phyloP scores from a whole-genome alignment of 2,797 vertebrate species.

The Lophius americanus region DNA sequence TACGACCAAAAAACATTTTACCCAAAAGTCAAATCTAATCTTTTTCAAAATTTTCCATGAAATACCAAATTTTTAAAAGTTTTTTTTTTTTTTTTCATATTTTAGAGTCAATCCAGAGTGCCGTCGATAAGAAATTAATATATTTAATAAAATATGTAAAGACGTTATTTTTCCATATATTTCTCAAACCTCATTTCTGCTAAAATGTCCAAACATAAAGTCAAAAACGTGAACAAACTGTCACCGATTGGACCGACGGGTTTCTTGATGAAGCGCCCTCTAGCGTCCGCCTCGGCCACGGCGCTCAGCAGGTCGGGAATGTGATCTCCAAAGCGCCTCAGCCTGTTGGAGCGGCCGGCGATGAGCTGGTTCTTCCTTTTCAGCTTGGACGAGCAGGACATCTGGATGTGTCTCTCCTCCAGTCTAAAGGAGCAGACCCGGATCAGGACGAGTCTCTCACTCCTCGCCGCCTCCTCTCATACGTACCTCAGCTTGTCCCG shows the following conservation, averaged over 20 bases:
- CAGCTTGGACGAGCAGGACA: conserved; percentile 57
- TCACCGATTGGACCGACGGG: conserved; percentile 64
- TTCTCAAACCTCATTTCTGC: no score
- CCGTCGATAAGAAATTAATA: no score
- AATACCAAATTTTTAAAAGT: no score
- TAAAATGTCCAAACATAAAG: no score
- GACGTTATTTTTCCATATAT: no score
- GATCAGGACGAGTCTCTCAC: neutral
- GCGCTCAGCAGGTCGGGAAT: conserved; percentile 48
- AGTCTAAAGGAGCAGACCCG: conserved; percentile 8
- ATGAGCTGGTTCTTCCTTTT: conserved; percentile 74
- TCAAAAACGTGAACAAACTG: neutral
- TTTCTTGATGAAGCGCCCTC: conserved; percentile 46
- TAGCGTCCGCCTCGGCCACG: conserved; percentile 26
- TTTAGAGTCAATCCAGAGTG: no score
- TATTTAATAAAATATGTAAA: no score
- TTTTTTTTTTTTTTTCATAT: no score
- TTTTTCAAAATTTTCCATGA: no score
- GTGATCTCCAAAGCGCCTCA: conserved; percentile 71
- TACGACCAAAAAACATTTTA: no score
- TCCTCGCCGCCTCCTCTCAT: neutral
- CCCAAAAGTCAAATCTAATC: no score
- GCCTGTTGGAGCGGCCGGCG: conserved; percentile 74
- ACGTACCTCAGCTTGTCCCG: conserved; percentile 52
- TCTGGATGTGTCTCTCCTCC: conserved; percentile 53